These are phyloP conservation scores for Balanococcus diminutus DNA, from an alignment of 2,888 invertebrate species.

Conservation along the genomic window DNA sequence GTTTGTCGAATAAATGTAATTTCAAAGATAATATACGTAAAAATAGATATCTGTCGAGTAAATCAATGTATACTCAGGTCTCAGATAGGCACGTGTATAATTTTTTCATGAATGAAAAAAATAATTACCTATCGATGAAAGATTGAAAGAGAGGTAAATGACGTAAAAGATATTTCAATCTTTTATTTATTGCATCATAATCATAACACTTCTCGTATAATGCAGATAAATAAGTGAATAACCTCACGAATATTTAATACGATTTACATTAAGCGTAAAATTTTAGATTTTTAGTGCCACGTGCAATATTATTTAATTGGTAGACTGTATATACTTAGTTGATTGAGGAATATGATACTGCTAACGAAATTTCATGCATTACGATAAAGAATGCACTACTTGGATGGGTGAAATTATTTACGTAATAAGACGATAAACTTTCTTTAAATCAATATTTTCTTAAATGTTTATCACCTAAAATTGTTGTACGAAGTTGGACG, in stretches of 20 bases:
- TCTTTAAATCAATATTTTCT: too few species aligned
- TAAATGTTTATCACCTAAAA: too few species aligned
- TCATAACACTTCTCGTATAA: neutral
- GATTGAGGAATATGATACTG: neutral
- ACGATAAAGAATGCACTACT: neutral
- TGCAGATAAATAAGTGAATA: neutral
- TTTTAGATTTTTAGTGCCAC: neutral
- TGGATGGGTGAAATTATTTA: too few species aligned
- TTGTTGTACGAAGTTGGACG: too few species aligned
- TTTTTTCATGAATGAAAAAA: neutral
- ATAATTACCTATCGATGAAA: too few species aligned
- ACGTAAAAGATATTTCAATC: neutral
- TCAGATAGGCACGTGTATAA: too few species aligned
- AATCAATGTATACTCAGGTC: too few species aligned
- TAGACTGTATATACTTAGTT: too few species aligned
- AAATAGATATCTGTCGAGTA: too few species aligned
- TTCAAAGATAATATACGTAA: too few species aligned
- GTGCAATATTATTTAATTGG: neutral
- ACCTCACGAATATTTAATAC: neutral
- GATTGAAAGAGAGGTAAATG: neutral
- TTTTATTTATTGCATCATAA: neutral
- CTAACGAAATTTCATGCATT: neutral
- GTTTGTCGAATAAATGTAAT: too few species aligned
- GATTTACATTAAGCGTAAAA: neutral
- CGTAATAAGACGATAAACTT: too few species aligned